phyloP scores from a whole-genome alignment of 2,113 vertebrate genomes.

The Burhinus oedicnemus region DNA sequence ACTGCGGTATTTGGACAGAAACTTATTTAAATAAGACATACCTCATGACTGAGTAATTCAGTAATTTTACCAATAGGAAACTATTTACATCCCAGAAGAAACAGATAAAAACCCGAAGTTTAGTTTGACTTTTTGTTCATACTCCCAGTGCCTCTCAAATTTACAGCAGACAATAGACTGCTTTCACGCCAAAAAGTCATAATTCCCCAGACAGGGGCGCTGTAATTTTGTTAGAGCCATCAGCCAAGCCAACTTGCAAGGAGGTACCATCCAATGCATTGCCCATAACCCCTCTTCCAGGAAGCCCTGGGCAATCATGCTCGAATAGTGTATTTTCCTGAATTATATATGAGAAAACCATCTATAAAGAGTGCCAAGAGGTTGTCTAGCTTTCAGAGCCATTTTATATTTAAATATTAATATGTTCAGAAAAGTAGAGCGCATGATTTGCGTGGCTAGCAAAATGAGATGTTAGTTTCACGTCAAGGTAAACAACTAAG shows the following conservation, averaged over 20 bases:
- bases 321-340: background rate
- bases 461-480: background rate
- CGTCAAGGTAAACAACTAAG: background rate
- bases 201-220: background rate
- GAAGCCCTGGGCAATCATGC: conserved; percentile 11
- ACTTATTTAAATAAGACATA: background rate
- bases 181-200: background rate
- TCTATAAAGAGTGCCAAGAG: conserved; percentile 36
- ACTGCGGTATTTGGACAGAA: background rate
- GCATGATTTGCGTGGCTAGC: background rate
- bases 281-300: background rate
- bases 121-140: background rate
- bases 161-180: background rate
- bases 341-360: conserved; percentile 69
- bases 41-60: background rate
- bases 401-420: conserved; percentile 55
- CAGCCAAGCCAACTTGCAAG: background rate
- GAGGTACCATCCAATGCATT: background rate
- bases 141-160: background rate
- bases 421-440: background rate
- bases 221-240: background rate
- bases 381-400: background rate
- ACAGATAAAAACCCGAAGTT: background rate
- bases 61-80: background rate
- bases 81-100: background rate